phyloP scores from a whole-genome alignment of 2,113 vertebrate genomes.

The Lophura nycthemera region DNA sequence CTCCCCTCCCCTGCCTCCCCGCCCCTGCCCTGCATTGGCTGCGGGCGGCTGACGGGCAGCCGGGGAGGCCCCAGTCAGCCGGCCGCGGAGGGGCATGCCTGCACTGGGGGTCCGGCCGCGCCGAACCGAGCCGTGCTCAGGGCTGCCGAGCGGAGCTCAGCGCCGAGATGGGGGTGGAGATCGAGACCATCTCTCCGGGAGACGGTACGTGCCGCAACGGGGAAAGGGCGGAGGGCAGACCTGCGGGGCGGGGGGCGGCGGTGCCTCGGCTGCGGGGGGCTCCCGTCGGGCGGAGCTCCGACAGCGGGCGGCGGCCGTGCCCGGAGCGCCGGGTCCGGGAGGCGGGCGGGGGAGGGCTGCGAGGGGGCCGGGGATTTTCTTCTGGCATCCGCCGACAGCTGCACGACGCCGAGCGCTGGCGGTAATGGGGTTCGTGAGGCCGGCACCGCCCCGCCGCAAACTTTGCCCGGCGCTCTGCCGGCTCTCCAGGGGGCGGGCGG shows the following conservation, averaged over 20 bases:
- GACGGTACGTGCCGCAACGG: conserved; percentile 81
- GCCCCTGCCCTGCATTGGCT: conserved; percentile 50
- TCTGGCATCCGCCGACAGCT: conserved; percentile 52
- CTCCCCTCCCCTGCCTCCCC: not conserved
- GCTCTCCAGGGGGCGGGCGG: not conserved
- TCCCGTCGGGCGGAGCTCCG: not conserved
- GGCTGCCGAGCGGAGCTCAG: not conserved
- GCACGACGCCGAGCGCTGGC: not conserved
- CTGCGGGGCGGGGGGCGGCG: not conserved
- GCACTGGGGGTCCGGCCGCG: not conserved
- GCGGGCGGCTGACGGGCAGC: conserved; percentile 41
- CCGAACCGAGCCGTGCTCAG: not conserved
- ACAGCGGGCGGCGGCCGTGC: not conserved
- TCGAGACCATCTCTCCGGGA: conserved; percentile 95
- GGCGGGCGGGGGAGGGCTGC: not conserved
- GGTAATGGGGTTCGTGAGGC: not conserved
- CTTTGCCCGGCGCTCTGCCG: not conserved
- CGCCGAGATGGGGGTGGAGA: conserved; percentile 90
- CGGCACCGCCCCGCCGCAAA: not conserved
- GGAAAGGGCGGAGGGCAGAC: not conserved
- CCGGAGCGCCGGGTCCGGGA: too few species aligned
- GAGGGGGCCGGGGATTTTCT: not conserved
- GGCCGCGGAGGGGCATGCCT: not conserved
- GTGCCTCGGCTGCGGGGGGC: too few species aligned
- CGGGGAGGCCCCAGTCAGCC: not conserved